Base-by-base conservation (phyloP, 2,797 vertebrate genomes). In the Falco novaeseelandiae region DNA sequence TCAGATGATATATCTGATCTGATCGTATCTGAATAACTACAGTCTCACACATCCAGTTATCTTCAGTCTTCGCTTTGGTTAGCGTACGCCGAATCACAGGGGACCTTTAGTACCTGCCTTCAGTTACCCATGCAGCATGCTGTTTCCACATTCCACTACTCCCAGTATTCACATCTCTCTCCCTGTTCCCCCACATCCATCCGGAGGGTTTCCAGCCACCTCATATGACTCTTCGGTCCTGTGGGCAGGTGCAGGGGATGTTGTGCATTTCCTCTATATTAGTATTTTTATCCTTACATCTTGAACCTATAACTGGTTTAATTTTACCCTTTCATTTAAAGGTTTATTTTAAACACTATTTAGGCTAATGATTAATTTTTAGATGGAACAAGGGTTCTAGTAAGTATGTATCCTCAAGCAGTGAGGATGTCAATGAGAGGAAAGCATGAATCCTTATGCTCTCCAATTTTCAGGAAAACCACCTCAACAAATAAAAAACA, bases 1-100 rank as follows among this genome's bases (percentile, higher is more conserved):
- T 90, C 46, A 73, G 84, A 14, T 65, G 36, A 12, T 30, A 16
- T 79, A 52, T 89, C 76, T 59, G 59, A 70, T 80, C 55, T 73
- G 83, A 85, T 57, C 36, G 59, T 67, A 57, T 65, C 23, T 42
- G 76, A 72, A 48, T 29, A 21, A 72, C 29, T 69, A 4, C 27
- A 49, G 51, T 27, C 40, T 32, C 7, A 61, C 32, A 8, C 42
- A 44, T 36, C 4, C 61, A 63, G 7, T 62, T 51, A 2, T 18
- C 63, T 80, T 49, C 36, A 34, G 14, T 58, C 8, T 59, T 73
- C 25, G 6, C 70, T 40, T 2, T 40, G 72, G 10, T 29, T 40
- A 83, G 55, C 32, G 17, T 9, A 18, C 0, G 14, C 27, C 23
- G 14, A 23, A 29, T 32, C 6, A 2, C 0, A 40, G 29, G 51